Evolutionary conservation across 2,888 invertebrate genomes (phyloP), one percentile per base, ranked within the genome.

Genomic region (Apoda limacodes): DNA sequence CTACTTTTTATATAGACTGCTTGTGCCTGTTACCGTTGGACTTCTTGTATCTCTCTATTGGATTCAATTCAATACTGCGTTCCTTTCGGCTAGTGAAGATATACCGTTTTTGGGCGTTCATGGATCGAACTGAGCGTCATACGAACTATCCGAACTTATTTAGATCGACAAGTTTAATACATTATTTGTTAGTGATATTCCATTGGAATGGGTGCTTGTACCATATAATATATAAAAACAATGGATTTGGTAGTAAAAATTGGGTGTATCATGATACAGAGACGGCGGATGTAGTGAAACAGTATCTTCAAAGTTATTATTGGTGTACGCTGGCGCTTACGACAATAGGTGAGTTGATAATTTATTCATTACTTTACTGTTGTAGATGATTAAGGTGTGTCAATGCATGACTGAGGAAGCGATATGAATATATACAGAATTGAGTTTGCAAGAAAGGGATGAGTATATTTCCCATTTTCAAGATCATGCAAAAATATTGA

Each of bases 121-220:
- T 98, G 89, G 98, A 98, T 82, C 88, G 97, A 51, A 98, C 97
- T 34, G 98, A 98, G 76, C 87, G 98, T 43, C 98, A 98, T 69
- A 98, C 98, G 53, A 98, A 98, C 84, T 98, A 97, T 83, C 98
- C 98, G 46, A 98, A 98, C 83, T 85, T 97, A 60, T 95, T 95
- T 84, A 88, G 91, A 63, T 93, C 93, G 55, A 90, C 91, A 56
- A 92, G 93, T 75, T 85, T 94, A 71, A 92, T 94, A 78, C 96
- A 97, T 85, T 96, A 96, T 85, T 87, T 97, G 64, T 85, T 97
- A 82, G 96, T 96, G 82, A 94, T 98, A 80, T 98, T 98, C 83
- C 98, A 98, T 85, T 98, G 98, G 98, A 98, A 98, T 82, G 97
- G 97, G 64, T 98, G 98, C 83, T 86, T 98, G 75, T 97, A 95